Conservation (phyloP, 2,888 invertebrate genomes). For the Ectobius pallidus region DNA sequence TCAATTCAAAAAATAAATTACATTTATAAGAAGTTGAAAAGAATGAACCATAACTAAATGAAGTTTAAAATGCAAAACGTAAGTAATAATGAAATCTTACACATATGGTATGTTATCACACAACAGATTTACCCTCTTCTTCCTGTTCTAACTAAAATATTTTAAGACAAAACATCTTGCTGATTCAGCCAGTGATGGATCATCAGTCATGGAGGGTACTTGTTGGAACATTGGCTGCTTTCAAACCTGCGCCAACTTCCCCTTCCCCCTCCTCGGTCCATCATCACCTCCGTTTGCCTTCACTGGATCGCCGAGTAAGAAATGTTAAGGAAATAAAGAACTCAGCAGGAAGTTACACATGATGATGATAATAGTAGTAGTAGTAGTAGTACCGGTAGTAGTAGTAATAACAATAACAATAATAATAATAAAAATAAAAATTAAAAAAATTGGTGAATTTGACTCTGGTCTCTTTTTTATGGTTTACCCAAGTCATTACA, state of each 20-base stretch:
- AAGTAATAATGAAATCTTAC: background rate
- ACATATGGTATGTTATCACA: background rate
- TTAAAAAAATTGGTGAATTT: too few species aligned
- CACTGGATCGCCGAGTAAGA: slow-evolving; percentile 56
- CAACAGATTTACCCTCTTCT: background rate
- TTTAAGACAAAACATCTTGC: too few species aligned
- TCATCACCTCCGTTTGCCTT: slow-evolving; percentile 57
- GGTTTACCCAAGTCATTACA: too few species aligned
- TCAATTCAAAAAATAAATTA: background rate
- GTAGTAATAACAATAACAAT: too few species aligned
- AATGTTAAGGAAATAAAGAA: slow-evolving; percentile 54
- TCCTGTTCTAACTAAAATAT: background rate
- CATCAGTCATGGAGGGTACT: slow-evolving; percentile 5
- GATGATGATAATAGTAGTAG: too few species aligned
- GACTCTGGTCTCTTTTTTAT: too few species aligned
- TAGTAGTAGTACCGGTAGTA: too few species aligned
- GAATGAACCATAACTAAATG: background rate
- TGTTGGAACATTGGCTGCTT: background rate
- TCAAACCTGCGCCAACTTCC: background rate
- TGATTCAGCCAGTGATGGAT: slow-evolving; percentile 6
- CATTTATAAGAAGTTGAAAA: slow-evolving; percentile 1
- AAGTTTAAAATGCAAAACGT: background rate
- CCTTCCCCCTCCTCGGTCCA: slow-evolving; percentile 25
- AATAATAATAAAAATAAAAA: too few species aligned
- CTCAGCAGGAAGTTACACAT: too few species aligned